phyloP scores from a whole-genome alignment of 2,113 vertebrate genomes.

The Chlorodrepanis virens region DNA sequence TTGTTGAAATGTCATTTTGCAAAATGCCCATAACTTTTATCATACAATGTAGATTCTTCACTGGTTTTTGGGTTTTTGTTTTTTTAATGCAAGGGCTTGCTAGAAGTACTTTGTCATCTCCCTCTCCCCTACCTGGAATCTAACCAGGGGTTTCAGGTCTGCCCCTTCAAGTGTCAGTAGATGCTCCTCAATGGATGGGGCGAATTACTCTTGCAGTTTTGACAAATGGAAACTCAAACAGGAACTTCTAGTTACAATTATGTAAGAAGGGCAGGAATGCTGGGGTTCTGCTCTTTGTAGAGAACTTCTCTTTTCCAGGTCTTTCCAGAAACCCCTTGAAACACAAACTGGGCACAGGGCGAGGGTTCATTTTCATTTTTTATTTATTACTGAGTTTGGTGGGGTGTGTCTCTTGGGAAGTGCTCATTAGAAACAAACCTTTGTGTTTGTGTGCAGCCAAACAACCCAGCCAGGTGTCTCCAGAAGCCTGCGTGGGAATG shows the following conservation, averaged over 20 bases:
- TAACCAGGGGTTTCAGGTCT: not conserved
- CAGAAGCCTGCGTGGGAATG: fast-evolving
- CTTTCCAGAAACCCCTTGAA: not conserved
- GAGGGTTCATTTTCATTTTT: fast-evolving
- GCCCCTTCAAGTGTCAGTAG: not conserved
- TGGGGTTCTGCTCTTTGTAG: not conserved
- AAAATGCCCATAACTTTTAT: not conserved
- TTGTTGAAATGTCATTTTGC: not conserved
- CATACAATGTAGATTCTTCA: not conserved
- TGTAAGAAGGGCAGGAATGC: fast-evolving
- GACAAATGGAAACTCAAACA: not conserved
- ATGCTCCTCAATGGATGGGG: not conserved
- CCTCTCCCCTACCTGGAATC: not conserved
- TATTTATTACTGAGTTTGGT: not conserved
- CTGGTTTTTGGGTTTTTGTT: not conserved
- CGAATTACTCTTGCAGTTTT: not conserved
- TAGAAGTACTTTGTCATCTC: not conserved
- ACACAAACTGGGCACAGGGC: fast-evolving
- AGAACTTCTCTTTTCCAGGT: not conserved
- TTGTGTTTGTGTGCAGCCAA: not conserved
- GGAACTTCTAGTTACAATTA: not conserved
- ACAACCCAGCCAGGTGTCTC: not conserved
- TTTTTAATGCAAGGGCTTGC: not conserved
- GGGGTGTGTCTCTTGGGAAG: not conserved
- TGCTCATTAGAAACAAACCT: not conserved